These are phyloP conservation scores for Latrodectus geometricus DNA, from an alignment of 1,140 invertebrate species.

Conservation along the genomic window DNA sequence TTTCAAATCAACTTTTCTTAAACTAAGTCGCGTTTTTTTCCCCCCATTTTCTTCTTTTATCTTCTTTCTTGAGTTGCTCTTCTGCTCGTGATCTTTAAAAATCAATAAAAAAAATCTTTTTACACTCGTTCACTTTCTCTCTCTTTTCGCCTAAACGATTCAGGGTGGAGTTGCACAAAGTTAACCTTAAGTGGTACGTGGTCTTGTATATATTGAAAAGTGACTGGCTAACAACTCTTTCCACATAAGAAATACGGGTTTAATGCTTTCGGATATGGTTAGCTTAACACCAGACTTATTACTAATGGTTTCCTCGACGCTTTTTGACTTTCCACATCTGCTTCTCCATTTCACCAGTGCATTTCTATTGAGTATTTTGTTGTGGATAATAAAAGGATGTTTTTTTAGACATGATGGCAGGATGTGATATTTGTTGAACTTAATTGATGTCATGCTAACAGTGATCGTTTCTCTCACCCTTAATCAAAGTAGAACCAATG, in stretches of 20 bases:
- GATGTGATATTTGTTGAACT: conserved; percentile 8
- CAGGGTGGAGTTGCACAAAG: neutral
- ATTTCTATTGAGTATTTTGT: neutral
- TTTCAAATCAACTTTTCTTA: no score
- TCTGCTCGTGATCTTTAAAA: neutral
- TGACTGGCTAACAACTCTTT: conserved; percentile 16
- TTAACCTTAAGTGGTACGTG: conserved; percentile 39
- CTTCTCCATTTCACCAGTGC: neutral
- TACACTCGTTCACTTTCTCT: conserved; percentile 18
- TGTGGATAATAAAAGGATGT: conserved; percentile 14
- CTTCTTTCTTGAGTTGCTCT: neutral
- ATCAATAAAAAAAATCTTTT: neutral
- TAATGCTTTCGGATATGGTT: conserved; percentile 59
- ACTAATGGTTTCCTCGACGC: conserved; percentile 40
- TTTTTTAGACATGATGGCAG: conserved; percentile 20
- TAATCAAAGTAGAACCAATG: no score
- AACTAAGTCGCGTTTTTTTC: no score
- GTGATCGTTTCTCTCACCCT: no score
- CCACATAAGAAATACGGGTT: conserved; percentile 36
- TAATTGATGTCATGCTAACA: neutral
- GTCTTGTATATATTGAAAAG: conserved; percentile 42
- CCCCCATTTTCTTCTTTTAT: no score
- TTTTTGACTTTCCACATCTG: conserved; percentile 16
- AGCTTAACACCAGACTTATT: conserved; percentile 36
- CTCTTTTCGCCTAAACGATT: conserved; percentile 50